Conservation (phyloP, 2,113 vertebrate species). For the Anthoscopus minutus region DNA sequence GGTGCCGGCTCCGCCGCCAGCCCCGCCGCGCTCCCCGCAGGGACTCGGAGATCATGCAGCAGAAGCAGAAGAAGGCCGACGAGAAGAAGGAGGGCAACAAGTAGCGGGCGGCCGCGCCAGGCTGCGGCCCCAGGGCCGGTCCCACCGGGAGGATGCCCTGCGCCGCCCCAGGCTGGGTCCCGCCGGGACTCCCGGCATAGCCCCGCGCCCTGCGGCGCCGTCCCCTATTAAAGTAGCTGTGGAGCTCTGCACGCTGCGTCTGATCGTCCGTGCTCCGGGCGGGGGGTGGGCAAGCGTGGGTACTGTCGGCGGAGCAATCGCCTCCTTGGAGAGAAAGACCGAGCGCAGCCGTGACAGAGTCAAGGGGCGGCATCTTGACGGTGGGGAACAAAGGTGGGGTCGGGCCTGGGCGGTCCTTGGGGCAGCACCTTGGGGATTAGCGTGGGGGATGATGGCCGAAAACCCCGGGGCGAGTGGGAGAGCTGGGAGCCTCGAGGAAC, state of each 20-base stretch:
- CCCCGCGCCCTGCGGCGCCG: constrained; percentile 32
- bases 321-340: background rate
- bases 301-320: background rate
- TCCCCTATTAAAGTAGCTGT: constrained; percentile 76
- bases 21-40: constrained; percentile 59
- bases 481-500: background rate
- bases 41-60: constrained; percentile 94
- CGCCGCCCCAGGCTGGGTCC: background rate
- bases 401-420: background rate
- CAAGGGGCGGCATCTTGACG: background rate
- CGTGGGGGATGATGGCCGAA: background rate
- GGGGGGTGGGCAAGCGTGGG: background rate
- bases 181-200: constrained; percentile 35
- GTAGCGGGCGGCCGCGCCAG: constrained; percentile 58
- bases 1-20: constrained; percentile 42
- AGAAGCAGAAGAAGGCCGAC: constrained; percentile 88
- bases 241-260: constrained; percentile 58
- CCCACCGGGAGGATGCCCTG: background rate
- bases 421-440: background rate
- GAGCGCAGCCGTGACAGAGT: background rate
- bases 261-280: background rate
- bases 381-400: background rate
- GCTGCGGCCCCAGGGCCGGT: background rate
- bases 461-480: too few relatives aligned
- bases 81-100: constrained; percentile 72